Evolutionary conservation across 2,888 invertebrate species (phyloP).

Genomic region (Coenonympha glycerion): DNA sequence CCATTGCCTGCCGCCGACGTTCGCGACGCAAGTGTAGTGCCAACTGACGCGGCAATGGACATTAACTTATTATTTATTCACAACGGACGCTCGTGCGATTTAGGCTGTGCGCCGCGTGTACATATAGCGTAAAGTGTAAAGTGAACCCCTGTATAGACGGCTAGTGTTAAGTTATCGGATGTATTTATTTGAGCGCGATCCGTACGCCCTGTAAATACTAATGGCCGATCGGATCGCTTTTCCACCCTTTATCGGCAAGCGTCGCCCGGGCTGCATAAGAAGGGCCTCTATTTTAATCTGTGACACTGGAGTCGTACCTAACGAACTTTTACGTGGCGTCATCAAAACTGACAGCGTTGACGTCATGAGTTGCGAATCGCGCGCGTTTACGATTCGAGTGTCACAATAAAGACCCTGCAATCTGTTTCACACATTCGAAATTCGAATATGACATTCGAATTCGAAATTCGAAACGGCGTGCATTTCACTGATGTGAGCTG

Average conservation of each 20-base stretch:
- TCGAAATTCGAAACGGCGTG: slow-evolving; percentile 1
- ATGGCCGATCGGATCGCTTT: slow-evolving; percentile 57
- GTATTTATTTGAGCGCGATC: slow-evolving; percentile 70
- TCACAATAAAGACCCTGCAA: neutral
- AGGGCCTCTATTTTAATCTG: neutral
- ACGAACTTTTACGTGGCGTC: neutral
- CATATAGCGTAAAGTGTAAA: slow-evolving; percentile 72
- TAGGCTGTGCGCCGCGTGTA: slow-evolving; percentile 75
- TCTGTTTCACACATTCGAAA: neutral
- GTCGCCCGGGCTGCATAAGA: slow-evolving; percentile 38
- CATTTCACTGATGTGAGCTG: slow-evolving; percentile 7
- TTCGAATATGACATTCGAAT: slow-evolving; percentile 1
- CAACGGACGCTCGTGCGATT: slow-evolving; percentile 70
- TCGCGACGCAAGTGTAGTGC: slow-evolving; percentile 86
- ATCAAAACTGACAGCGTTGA: neutral
- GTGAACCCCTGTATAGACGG: slow-evolving; percentile 73
- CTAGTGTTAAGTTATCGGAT: slow-evolving; percentile 69
- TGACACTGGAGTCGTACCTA: neutral
- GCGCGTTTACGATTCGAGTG: neutral
- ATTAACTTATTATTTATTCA: slow-evolving; percentile 61
- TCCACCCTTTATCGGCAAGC: slow-evolving; percentile 55
- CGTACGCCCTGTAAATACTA: slow-evolving; percentile 69
- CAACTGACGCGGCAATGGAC: slow-evolving; percentile 47
- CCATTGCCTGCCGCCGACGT: slow-evolving; percentile 83
- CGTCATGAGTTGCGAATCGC: neutral